Percentiles rank a stretch among this genome's conserved stretches.
These are phyloP conservation scores for Montipora capricornis DNA, from an alignment of 64 coral and sea anemone genomes.

Conservation along the genomic window DNA sequence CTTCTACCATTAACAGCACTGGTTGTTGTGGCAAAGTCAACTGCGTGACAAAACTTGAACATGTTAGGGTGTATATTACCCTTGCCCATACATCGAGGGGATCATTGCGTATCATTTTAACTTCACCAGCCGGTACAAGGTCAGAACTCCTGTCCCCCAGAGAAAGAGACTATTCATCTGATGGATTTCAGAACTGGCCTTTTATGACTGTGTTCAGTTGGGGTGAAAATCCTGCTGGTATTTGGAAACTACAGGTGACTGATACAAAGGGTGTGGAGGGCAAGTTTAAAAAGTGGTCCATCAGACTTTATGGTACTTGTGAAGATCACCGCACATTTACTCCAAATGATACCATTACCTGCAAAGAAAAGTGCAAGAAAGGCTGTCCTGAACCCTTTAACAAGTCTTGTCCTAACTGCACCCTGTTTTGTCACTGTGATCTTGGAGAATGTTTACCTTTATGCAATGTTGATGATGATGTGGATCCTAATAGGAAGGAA, in stretches of 20 bases:
- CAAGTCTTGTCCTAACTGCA: slow-evolving; percentile 75
- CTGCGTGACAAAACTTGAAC: slow-evolving; percentile 92
- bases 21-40: slow-evolving; percentile 71
- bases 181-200: slow-evolving; percentile 95
- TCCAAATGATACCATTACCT: slow-evolving; percentile 64
- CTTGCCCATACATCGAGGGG: slow-evolving; percentile 82
- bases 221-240: slow-evolving; percentile 88
- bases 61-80: slow-evolving; percentile 92
- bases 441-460: slow-evolving; percentile 72
- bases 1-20: slow-evolving; percentile 72
- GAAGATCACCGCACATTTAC: slow-evolving; percentile 59
- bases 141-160: slow-evolving; percentile 85
- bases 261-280: slow-evolving; percentile 70
- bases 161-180: slow-evolving; percentile 69
- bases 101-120: slow-evolving; percentile 81
- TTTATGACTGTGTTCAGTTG: slow-evolving; percentile 99
- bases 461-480: slow-evolving; percentile 66
- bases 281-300: slow-evolving; percentile 82
- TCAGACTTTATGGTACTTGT: slow-evolving; percentile 86
- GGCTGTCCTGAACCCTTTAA: slow-evolving; percentile 73
- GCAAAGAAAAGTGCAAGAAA: slow-evolving; percentile 77
- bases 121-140: slow-evolving; percentile 89
- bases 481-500: slow-evolving; percentile 73
- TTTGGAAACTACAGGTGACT: slow-evolving; percentile 78
- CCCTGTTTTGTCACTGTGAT: slow-evolving; percentile 86